A percentile compares a stretch with the other conserved stretches of the same genome.
Evolutionary conservation across 2,797 vertebrate genomes (phyloP).

Genomic region (Myotis daubentonii): DNA sequence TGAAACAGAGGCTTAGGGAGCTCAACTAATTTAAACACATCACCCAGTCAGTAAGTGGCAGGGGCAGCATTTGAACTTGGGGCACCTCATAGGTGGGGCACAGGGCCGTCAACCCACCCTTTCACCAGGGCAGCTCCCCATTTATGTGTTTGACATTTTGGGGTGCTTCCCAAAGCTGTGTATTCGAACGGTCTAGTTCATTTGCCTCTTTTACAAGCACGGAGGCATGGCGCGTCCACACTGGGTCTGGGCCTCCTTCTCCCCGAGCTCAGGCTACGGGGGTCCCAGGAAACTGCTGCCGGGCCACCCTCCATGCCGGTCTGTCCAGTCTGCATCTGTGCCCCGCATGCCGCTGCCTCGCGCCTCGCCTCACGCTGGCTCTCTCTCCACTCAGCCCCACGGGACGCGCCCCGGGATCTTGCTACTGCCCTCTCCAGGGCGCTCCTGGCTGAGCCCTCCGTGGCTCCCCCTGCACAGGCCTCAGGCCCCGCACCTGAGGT

Average conservation of each 20-base stretch:
- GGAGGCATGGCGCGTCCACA: fast-evolving
- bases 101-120: no score
- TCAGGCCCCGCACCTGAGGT: background rate
- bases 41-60: background rate
- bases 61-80: background rate
- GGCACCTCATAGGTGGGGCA: background rate
- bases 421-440: background rate
- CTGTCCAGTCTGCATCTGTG: background rate
- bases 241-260: fast-evolving
- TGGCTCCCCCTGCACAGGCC: background rate
- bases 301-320: background rate
- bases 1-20: background rate
- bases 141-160: no score
- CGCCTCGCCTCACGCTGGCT: fast-evolving
- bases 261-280: background rate
- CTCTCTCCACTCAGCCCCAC: background rate
- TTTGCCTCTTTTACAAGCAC: fast-evolving
- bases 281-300: fast-evolving
- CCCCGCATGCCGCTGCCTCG: fast-evolving
- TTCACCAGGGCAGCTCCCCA: background rate
- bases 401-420: fast-evolving
- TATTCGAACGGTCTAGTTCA: fast-evolving
- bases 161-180: background rate
- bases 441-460: background rate
- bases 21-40: background rate